These are phyloP conservation scores for Calidris pygmaea DNA, from an alignment of 2,113 vertebrate genomes.

Conservation along the genomic window DNA sequence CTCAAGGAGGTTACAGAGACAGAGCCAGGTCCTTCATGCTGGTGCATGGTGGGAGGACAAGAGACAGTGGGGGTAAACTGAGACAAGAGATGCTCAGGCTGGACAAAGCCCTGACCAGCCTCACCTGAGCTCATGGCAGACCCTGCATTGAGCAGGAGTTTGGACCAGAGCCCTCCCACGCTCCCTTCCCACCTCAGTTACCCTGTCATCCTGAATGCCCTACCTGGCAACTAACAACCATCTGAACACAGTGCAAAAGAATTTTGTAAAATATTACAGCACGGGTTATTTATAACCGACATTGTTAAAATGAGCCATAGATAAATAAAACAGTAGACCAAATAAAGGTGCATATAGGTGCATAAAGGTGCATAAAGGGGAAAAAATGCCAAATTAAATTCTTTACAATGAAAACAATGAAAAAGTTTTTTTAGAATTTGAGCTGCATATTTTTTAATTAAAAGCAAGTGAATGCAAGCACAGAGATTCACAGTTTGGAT, in stretches of 20 bases:
- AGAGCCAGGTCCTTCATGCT: background rate
- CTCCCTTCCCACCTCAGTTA: background rate
- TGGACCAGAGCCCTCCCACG: background rate
- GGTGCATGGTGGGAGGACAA: fast-evolving
- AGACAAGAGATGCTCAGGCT: background rate
- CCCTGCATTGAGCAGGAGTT: background rate
- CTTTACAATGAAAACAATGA: background rate
- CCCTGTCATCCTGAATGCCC: background rate
- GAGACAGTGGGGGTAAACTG: background rate
- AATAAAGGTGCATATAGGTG: background rate
- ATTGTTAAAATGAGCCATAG: background rate
- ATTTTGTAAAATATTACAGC: background rate
- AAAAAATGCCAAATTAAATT: background rate
- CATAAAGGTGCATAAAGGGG: no score
- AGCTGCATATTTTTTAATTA: background rate
- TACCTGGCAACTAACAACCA: background rate
- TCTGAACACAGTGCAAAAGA: fast-evolving
- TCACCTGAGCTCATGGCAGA: background rate
- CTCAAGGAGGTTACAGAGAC: background rate
- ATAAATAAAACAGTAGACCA: background rate
- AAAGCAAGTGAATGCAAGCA: background rate
- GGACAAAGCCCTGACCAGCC: background rate
- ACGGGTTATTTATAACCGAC: background rate
- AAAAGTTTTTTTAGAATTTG: background rate
- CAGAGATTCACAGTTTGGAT: background rate